Evolutionary conservation across 2,797 vertebrate species (phyloP), one percentile per base, ranked within the genome.

Genomic region (Platalea minor): DNA sequence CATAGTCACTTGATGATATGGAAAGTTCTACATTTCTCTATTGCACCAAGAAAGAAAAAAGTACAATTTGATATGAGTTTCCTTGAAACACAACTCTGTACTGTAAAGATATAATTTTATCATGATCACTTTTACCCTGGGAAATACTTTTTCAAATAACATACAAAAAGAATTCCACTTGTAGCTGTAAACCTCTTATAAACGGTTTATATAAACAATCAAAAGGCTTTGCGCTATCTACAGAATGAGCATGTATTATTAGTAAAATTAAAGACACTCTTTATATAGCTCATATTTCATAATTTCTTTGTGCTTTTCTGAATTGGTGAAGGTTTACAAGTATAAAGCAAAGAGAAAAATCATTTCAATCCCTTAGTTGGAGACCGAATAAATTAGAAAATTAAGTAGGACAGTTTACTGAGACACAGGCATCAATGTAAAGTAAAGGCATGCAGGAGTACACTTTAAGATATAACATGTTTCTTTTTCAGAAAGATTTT

Each of bases 1-100:
- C 3, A 25, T 1, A 19, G 6, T 45, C 18, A 33, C 12, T 78
- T 51, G 3, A 29, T 3, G 0, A 26, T 39, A 64, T 25, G 29
- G 31, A 23, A n/a, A 85, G 5, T 8, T 85, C 56, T 45, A 37
- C 6, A 48, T 53, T 85, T 73, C 9, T 45, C 8, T 64, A 5
- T 7, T 68, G 18, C 10, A 31, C 11, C 45, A 88, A 60, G 17
- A 79, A 77, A 50, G 12, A 48, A 33, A 77, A 83, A 68, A 76
- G 14, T 14, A 64, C 8, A 56, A 33, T 70, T 28, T 68, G 15
- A 35, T 45, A 26, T 15, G 7, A 63, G 20, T 21, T 53, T 65
- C 25, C 43, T 54, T 80, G 45, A 78, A 93, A 68, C 56, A 60
- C 20, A 89, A 10, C 17, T 65, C 26, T 46, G 7, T 43, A 29